A percentile compares a stretch with the other conserved stretches of the same genome.
Evolutionary conservation across 2,888 invertebrate genomes (phyloP).

Genomic region (Pardosa pseudoannulata): DNA sequence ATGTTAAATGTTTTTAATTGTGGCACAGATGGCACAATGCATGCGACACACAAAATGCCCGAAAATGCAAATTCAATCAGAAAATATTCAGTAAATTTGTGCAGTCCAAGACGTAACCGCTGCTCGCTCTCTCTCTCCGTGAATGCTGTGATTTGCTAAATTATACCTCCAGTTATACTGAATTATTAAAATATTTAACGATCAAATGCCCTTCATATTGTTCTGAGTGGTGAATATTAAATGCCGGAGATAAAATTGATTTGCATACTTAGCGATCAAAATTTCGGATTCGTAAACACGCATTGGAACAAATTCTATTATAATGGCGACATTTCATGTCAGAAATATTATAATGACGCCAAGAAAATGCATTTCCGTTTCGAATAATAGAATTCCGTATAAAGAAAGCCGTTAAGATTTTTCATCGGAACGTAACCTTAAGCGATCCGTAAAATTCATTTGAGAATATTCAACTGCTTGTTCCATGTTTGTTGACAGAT

Average conservation of each 20-base stretch:
- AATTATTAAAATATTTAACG: slow-evolving; percentile 61
- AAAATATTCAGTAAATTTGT: slow-evolving; percentile 40
- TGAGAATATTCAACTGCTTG: not conserved
- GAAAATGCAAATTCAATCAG: slow-evolving; percentile 54
- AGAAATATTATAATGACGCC: not conserved
- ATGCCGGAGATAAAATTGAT: not conserved
- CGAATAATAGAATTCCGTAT: not conserved
- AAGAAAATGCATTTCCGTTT: not conserved
- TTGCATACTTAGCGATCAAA: not conserved
- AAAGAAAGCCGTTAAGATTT: not conserved
- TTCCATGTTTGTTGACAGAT: too few species aligned
- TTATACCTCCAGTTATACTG: not conserved
- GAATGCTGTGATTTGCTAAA: slow-evolving; percentile 50
- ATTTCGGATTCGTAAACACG: not conserved
- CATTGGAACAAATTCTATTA: not conserved
- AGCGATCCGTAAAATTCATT: not conserved
- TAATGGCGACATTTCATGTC: slow-evolving; percentile 1
- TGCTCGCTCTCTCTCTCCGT: not conserved
- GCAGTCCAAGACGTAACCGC: not conserved
- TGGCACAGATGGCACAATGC: slow-evolving; percentile 16
- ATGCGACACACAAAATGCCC: slow-evolving; percentile 8
- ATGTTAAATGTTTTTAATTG: slow-evolving; percentile 68
- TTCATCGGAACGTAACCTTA: not conserved
- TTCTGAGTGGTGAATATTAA: not conserved
- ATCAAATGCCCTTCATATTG: not conserved